Conservation (phyloP, 2,888 invertebrate species). For the Allolobophora icterica region DNA sequence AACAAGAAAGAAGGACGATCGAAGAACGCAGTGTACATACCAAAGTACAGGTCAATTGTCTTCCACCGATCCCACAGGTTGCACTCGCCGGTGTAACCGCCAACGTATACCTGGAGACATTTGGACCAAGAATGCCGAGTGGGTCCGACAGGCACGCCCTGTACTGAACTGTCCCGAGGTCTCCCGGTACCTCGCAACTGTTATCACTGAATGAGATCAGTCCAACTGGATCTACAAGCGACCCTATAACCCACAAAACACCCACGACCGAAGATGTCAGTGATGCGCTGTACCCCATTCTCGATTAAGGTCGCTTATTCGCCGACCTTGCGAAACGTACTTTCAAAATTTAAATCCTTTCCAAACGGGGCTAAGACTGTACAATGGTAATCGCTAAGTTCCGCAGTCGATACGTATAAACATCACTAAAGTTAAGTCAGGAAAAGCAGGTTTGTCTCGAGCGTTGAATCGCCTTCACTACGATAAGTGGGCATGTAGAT, state of each 20-base stretch:
- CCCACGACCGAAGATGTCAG: neutral
- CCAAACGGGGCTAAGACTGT: neutral
- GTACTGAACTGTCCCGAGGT: conserved; percentile 32
- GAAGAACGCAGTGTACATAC: conserved; percentile 30
- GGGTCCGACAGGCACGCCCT: conserved; percentile 45
- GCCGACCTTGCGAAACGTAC: neutral
- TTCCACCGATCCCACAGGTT: conserved; percentile 43
- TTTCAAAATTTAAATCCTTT: neutral
- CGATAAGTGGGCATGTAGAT: neutral
- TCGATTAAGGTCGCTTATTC: neutral
- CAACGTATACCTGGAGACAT: conserved; percentile 33
- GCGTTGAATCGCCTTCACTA: neutral
- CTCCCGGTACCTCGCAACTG: neutral
- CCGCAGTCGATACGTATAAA: neutral
- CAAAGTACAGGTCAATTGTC: conserved; percentile 43
- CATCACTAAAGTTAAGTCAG: neutral
- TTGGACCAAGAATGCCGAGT: conserved; percentile 39
- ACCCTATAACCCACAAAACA: neutral
- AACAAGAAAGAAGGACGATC: neutral
- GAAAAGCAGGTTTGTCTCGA: neutral
- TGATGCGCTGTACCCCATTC: neutral
- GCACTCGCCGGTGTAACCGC: conserved; percentile 37
- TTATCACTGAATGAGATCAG: conserved; percentile 20
- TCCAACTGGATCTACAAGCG: neutral
- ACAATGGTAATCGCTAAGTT: neutral